Evolutionary conservation across 2,888 invertebrate genomes (phyloP).

Genomic region (Andrena minutula): DNA sequence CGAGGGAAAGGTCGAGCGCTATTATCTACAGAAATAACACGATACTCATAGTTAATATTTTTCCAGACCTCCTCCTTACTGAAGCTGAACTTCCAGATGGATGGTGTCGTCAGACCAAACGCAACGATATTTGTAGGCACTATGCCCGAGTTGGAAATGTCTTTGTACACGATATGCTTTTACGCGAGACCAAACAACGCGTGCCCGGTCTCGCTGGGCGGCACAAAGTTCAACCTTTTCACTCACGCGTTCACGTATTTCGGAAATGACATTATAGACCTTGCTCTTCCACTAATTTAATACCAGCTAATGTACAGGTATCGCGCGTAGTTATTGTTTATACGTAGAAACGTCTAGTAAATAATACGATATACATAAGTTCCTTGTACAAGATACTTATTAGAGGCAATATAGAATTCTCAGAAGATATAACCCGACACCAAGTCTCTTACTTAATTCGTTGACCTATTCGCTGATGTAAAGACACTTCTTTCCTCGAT

Average conservation of each 20-base stretch:
- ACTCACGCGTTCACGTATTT: conserved; percentile 76
- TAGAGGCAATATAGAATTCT: background rate
- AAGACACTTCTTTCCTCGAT: too few relatives aligned
- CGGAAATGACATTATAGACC: conserved; percentile 76
- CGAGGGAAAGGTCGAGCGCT: background rate
- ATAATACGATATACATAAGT: background rate
- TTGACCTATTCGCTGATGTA: too few relatives aligned
- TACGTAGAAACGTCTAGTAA: background rate
- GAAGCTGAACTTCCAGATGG: conserved; percentile 84
- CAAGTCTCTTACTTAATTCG: background rate
- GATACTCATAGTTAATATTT: background rate
- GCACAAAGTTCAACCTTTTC: conserved; percentile 83
- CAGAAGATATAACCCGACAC: background rate
- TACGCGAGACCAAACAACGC: conserved; percentile 85
- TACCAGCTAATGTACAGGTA: background rate
- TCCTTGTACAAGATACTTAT: background rate
- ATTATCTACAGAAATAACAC: conserved; percentile 1
- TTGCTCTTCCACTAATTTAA: conserved; percentile 74
- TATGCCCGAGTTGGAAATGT: conserved; percentile 88
- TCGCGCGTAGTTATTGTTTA: background rate
- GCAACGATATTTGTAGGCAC: conserved; percentile 85
- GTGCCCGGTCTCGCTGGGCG: conserved; percentile 85
- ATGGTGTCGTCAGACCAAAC: conserved; percentile 82
- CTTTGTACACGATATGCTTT: conserved; percentile 88
- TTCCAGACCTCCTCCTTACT: conserved; percentile 83